Conservation (phyloP, 2,797 vertebrate genomes). For the Dryobates pubescens region DNA sequence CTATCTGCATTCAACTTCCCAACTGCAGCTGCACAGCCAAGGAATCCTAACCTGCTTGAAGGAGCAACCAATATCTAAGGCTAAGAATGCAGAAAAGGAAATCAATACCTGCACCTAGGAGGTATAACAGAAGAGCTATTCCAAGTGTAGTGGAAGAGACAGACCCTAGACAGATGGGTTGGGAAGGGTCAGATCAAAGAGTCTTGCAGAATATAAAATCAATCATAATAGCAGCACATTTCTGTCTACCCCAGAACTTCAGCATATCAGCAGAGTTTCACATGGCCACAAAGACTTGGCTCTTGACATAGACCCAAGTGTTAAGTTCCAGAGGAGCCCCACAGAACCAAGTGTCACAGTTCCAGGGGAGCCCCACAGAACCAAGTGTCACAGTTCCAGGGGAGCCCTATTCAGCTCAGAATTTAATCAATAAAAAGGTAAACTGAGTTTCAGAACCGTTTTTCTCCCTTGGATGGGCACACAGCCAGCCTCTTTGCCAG, state of each 20-base stretch:
- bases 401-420: not conserved
- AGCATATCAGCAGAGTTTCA: not conserved
- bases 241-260: not conserved
- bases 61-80: not conserved
- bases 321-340: not conserved
- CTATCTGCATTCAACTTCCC: not conserved
- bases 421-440: not conserved
- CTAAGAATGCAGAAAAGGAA: not conserved
- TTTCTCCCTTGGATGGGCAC: not conserved
- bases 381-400: not conserved
- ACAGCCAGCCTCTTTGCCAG: not conserved
- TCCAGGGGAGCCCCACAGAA: not conserved
- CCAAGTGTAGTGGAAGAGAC: not conserved
- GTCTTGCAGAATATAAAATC: not conserved
- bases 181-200: not conserved
- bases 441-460: not conserved
- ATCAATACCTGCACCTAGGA: not conserved
- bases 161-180: not conserved
- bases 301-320: not conserved
- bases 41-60: not conserved
- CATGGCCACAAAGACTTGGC: not conserved
- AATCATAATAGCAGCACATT: not conserved
- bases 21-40: not conserved
- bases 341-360: not conserved
- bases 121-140: not conserved